A percentile compares a stretch with the other conserved stretches of the same genome.
These are phyloP conservation scores for Prosapia bicincta DNA, from an alignment of 2,888 invertebrate genomes.

Conservation along the genomic window DNA sequence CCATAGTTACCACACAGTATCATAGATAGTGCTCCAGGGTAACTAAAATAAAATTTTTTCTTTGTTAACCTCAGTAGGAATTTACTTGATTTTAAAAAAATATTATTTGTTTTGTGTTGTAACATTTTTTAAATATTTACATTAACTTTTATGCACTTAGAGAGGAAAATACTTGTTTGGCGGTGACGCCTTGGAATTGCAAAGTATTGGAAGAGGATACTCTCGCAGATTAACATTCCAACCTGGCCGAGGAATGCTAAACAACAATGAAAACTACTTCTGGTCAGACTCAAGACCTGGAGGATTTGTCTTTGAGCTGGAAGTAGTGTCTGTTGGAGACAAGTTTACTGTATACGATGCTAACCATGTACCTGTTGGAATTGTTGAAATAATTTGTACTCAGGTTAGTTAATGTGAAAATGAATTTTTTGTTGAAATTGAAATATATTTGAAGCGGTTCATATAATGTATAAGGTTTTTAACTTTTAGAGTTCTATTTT, in stretches of 20 bases:
- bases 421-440: too few relatives aligned
- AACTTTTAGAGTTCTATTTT: too few relatives aligned
- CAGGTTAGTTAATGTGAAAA: too few relatives aligned
- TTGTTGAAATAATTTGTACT: conserved; percentile 60
- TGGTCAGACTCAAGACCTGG: conserved; percentile 73
- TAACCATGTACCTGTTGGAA: conserved; percentile 63
- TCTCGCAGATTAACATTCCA: conserved; percentile 70
- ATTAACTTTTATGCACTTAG: conserved; percentile 34
- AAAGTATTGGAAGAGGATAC: conserved; percentile 69
- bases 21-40: too few relatives aligned
- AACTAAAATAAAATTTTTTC: too few relatives aligned
- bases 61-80: too few relatives aligned
- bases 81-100: too few relatives aligned
- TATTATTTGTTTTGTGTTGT: too few relatives aligned
- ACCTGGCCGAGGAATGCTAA: conserved; percentile 52
- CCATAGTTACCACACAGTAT: too few relatives aligned
- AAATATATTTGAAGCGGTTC: too few relatives aligned
- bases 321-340: conserved; percentile 63
- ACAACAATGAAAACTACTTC: conserved; percentile 68
- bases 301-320: conserved; percentile 69
- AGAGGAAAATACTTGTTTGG: conserved; percentile 52
- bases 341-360: conserved; percentile 69
- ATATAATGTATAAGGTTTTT: too few relatives aligned
- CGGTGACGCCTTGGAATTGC: conserved; percentile 62
- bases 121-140: too few relatives aligned